phyloP scores from a whole-genome alignment of 2,113 vertebrate species.

The Perca schrenkii region DNA sequence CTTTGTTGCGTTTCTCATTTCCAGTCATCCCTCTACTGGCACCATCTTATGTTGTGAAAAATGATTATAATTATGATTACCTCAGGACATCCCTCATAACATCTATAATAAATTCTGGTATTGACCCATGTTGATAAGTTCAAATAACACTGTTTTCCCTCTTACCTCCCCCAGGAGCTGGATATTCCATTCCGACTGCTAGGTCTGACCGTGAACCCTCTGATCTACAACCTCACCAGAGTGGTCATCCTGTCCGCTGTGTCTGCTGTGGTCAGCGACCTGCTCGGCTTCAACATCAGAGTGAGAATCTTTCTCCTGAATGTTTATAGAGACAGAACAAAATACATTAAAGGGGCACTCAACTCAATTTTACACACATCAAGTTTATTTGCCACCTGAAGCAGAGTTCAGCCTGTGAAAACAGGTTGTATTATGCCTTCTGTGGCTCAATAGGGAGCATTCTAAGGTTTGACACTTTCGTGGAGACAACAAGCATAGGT shows the following conservation, averaged over 20 bases:
- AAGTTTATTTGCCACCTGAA: neutral
- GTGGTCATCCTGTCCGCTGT: conserved; percentile 98
- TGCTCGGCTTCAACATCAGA: conserved; percentile 97
- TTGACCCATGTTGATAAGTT: neutral
- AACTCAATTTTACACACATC: neutral
- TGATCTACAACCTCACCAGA: conserved; percentile 97
- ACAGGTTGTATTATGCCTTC: neutral
- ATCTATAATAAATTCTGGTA: neutral
- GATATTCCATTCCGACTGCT: conserved; percentile 96
- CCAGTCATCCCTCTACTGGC: neutral
- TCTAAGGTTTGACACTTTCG: neutral
- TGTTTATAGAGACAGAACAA: neutral
- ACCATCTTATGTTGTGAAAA: neutral
- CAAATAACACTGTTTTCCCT: neutral
- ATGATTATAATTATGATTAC: neutral
- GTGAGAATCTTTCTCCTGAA: conserved; percentile 77
- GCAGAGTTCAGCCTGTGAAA: neutral
- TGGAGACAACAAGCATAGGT: neutral
- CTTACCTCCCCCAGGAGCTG: conserved; percentile 86
- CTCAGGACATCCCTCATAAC: neutral
- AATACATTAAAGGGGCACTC: neutral
- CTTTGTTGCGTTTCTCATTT: neutral
- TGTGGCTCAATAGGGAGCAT: neutral
- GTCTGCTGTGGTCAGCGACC: conserved; percentile 96
- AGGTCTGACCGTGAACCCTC: conserved; percentile 95